Conservation (phyloP, 2,888 invertebrate genomes). For the Margaritifera margaritifera region DNA sequence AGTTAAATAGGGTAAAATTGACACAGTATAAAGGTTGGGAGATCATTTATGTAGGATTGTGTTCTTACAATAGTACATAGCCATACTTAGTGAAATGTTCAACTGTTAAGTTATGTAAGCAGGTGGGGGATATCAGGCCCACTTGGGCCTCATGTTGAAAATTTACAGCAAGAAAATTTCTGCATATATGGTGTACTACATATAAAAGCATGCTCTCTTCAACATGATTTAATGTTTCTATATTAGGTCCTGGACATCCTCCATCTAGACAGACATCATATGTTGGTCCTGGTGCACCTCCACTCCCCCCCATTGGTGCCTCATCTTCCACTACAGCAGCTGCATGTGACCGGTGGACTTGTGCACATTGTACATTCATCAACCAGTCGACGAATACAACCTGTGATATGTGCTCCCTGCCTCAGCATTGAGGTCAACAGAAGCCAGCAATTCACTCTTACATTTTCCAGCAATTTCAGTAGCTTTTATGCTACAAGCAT, state of each 20-base stretch:
- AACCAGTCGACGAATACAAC: slow-evolving; percentile 83
- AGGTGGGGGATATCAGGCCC: too few relatives aligned
- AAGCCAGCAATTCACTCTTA: too few relatives aligned
- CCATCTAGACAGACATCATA: slow-evolving; percentile 52
- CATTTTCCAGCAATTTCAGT: too few relatives aligned
- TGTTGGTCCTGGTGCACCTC: slow-evolving; percentile 59
- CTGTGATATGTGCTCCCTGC: slow-evolving; percentile 95
- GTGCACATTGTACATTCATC: slow-evolving; percentile 93
- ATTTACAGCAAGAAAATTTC: background rate
- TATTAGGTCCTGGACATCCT: slow-evolving; percentile 58
- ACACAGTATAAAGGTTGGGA: too few relatives aligned
- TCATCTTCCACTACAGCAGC: slow-evolving; percentile 52
- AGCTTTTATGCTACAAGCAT: too few relatives aligned
- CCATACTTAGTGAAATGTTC: too few relatives aligned
- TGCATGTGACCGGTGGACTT: slow-evolving; percentile 83
- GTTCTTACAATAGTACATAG: too few relatives aligned
- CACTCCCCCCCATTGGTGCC: slow-evolving; percentile 61
- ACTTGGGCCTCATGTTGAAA: background rate
- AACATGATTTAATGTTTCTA: background rate
- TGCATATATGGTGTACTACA: background rate
- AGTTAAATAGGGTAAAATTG: too few relatives aligned
- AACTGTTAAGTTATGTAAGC: too few relatives aligned
- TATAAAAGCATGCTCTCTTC: background rate
- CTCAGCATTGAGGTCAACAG: slow-evolving; percentile 68
- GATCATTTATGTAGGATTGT: too few relatives aligned